Conservation (phyloP, 2,113 vertebrate genomes). For the Butorides virescens region DNA sequence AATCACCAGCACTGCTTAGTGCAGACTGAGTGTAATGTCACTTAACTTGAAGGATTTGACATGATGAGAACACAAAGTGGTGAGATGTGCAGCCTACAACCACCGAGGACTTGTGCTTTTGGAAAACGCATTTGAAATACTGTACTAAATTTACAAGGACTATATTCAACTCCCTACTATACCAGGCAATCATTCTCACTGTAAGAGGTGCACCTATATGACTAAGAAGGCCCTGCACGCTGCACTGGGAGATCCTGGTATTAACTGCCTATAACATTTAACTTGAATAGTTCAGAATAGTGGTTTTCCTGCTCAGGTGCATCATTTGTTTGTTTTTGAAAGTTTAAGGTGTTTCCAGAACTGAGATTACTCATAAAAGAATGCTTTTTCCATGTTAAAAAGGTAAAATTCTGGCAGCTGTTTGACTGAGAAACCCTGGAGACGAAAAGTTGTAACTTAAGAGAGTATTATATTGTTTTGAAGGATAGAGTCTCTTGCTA, state of each 20-base stretch:
- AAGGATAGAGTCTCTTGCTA: neutral
- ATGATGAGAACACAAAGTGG: conserved; percentile 17
- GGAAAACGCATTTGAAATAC: neutral
- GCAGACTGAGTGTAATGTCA: conserved; percentile 36
- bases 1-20: conserved; percentile 37
- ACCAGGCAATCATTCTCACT: neutral
- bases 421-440: neutral
- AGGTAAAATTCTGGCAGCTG: neutral
- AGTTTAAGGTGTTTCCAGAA: neutral
- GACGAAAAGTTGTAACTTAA: neutral
- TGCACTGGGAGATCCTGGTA: neutral
- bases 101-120: neutral
- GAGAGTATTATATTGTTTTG: neutral
- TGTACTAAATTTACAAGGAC: neutral
- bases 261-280: neutral
- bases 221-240: neutral
- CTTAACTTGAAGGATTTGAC: conserved; percentile 50
- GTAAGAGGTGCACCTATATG: neutral
- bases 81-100: neutral
- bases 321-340: neutral
- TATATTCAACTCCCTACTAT: neutral
- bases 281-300: neutral
- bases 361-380: neutral
- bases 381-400: neutral
- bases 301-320: neutral